These are phyloP conservation scores for Phenacoccus solenopsis DNA, from an alignment of 1,140 invertebrate genomes.

Conservation along the genomic window DNA sequence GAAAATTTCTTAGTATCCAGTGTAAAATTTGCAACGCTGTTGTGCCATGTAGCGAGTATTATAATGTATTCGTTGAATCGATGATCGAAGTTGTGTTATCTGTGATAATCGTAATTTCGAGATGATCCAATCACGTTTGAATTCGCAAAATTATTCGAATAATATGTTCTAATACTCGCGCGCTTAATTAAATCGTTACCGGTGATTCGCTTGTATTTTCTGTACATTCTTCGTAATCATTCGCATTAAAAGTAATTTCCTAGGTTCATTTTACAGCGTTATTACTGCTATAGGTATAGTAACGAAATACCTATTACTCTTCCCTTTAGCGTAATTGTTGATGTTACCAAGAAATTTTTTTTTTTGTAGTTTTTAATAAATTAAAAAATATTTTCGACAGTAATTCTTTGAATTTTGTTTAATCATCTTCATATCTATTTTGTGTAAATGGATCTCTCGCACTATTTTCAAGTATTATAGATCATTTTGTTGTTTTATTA, in stretches of 20 bases:
- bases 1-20: background rate
- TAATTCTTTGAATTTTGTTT: background rate
- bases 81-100: background rate
- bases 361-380: background rate
- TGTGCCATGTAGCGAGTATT: background rate
- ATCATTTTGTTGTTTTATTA: too few species aligned
- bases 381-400: background rate
- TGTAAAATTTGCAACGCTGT: background rate
- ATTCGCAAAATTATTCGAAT: background rate
- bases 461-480: too few species aligned
- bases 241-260: background rate
- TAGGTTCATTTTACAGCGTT: background rate
- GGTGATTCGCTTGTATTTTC: background rate
- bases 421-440: background rate
- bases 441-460: background rate
- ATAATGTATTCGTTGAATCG: background rate
- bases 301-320: too few species aligned
- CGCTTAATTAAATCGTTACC: background rate
- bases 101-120: too few species aligned
- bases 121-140: too few species aligned
- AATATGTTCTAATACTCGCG: background rate
- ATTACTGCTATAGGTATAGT: too few species aligned
- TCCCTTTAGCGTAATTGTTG: background rate
- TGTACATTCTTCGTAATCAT: background rate
- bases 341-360: background rate